Conservation (phyloP, 2,797 vertebrate species). For the Micrastur ruficollis region DNA sequence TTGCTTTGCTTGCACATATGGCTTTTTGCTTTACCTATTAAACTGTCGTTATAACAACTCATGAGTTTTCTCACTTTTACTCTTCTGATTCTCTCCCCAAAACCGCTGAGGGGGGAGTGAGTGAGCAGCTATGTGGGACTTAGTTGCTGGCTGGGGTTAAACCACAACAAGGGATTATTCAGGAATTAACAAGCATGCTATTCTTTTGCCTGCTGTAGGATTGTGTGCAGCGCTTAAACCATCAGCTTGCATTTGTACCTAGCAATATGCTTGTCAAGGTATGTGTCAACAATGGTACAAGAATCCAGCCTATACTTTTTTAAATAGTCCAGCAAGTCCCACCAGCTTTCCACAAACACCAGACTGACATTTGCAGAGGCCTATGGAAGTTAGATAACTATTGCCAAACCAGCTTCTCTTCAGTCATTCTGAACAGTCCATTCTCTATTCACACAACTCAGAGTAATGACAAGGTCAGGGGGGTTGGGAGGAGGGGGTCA, state of each 20-base stretch:
- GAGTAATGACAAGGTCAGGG: fast-evolving
- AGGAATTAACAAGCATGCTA: not conserved
- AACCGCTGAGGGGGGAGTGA: too few species aligned
- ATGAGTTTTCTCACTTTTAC: too few species aligned
- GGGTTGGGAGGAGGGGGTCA: too few species aligned
- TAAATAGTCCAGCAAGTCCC: not conserved
- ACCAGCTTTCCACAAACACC: not conserved
- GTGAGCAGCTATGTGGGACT: too few species aligned
- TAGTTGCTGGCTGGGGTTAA: too few species aligned
- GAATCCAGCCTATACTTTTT: not conserved
- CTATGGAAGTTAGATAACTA: not conserved
- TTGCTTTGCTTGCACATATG: too few species aligned
- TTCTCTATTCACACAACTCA: not conserved
- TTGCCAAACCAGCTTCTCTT: not conserved
- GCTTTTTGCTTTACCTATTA: too few species aligned
- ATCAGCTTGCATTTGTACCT: not conserved
- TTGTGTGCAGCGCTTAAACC: not conserved
- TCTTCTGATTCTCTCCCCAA: too few species aligned
- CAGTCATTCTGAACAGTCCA: not conserved
- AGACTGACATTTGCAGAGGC: not conserved
- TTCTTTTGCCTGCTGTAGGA: not conserved
- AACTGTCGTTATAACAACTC: too few species aligned
- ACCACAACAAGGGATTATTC: not conserved
- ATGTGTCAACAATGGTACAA: not conserved
- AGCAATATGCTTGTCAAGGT: not conserved